Conservation (phyloP, 64 coral and sea anemone species). For the Montipora sp. region DNA sequence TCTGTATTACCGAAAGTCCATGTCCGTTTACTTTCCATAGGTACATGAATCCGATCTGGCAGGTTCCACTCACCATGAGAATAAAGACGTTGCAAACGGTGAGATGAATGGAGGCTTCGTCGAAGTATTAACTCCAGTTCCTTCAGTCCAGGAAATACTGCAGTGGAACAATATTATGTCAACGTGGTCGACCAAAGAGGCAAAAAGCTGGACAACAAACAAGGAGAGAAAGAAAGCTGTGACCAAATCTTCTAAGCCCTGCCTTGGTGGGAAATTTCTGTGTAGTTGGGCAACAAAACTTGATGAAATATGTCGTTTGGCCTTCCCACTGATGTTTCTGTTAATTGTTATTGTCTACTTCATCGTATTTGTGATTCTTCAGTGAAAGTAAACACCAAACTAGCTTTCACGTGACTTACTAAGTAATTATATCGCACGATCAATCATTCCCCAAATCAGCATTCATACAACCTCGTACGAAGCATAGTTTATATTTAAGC, state of each 20-base stretch:
- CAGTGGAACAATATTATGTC: constrained; percentile 2
- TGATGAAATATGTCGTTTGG: constrained; percentile 19
- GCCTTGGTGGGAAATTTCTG: not conserved
- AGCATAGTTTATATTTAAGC: no score
- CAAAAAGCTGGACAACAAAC: not conserved
- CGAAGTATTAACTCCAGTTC: not conserved
- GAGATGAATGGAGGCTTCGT: not conserved
- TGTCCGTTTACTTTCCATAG: not conserved
- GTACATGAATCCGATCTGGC: not conserved
- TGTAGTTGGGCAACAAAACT: not conserved
- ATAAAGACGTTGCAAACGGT: not conserved
- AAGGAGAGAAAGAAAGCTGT: not conserved
- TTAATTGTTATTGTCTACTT: constrained; percentile 9
- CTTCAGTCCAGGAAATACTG: not conserved
- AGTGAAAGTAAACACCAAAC: not conserved
- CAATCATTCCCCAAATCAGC: no score
- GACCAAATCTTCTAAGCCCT: not conserved
- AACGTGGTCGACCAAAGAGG: not conserved
- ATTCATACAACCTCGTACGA: no score
- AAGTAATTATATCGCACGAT: no score
- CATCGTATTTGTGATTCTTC: not conserved
- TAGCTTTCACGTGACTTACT: not conserved
- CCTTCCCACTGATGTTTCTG: constrained; percentile 9
- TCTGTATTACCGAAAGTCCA: not conserved
- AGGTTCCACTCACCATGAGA: not conserved